Base-by-base conservation (phyloP, 1,140 invertebrate species). In the Callitettix versicolor region DNA sequence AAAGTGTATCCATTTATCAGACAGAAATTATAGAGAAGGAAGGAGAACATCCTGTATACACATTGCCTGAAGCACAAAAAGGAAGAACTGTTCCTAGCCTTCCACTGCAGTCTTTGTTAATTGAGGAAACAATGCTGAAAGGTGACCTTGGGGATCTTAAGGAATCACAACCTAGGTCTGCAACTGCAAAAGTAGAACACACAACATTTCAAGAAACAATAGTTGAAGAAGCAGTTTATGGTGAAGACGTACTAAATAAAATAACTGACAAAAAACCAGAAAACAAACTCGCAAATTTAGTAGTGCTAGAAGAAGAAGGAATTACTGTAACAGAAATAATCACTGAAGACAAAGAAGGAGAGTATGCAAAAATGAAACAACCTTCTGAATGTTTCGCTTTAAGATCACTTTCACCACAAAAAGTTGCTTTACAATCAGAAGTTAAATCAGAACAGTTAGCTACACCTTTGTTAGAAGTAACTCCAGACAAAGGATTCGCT, bases 1-100 rank as follows among this genome's bases (percentile, higher is more conserved):
- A 72, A 60, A 64, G 77, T 58, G 56, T 80, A 26, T 68, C 72
- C 51, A 61, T 80, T 3, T 71, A 67, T 53, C 71, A 80, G 65
- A 76, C 71, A 2, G 70, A 73, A 58, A 66, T 68, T 0, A 67
- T 72, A 55, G 79, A 82, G 65, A 78, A 73, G 62, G 81, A 84
- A 68, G 73, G 71, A 7, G 52, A 69, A 12, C 67, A 80, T 11
- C 64, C 69, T 50, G 58, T 67, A 15, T 69, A 70, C 41, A 70
- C 75, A 46, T 59, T 75, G 24, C 80, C 80, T 6, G 76, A 80
- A 57, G 67, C 66, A 24, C 75, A 80, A 58, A 73, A 66, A 56
- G 71, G 73, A 2, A 79, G 77, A 70, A 58, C 67, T 33, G 67
- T 72, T 3, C 68, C 76, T 11, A 69, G 71, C 1, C 76, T 79